phyloP scores from a whole-genome alignment of 2,797 vertebrate genomes.

The Gobio occitaniae region DNA sequence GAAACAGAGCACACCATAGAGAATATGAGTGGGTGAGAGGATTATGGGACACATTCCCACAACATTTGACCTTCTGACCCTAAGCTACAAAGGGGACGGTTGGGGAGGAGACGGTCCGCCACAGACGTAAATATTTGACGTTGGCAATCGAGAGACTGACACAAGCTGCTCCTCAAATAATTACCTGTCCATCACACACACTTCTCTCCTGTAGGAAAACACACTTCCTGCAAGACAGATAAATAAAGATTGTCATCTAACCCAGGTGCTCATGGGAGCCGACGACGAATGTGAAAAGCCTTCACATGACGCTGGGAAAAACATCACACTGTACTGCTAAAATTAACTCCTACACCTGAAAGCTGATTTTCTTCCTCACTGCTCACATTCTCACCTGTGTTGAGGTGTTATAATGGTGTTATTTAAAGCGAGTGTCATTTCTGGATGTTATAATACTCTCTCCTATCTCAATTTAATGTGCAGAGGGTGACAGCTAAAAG shows the following conservation, averaged over 20 bases:
- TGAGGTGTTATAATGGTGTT: not conserved
- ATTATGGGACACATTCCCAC: not conserved
- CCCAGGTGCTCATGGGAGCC: conserved; percentile 48
- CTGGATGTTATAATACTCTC: not conserved
- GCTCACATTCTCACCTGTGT: conserved; percentile 6
- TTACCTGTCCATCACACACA: conserved; percentile 54
- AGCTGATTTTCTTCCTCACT: conserved; percentile 1
- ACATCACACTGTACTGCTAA: conserved; percentile 42
- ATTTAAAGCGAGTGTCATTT: not conserved
- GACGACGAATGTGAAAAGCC: conserved; percentile 29
- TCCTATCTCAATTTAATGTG: not conserved
- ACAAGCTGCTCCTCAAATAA: conserved; percentile 59
- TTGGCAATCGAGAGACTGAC: conserved; percentile 46
- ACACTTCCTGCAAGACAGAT: conserved; percentile 55
- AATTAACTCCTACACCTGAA: conserved; percentile 38
- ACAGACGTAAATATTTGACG: conserved; percentile 58
- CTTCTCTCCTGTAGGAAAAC: conserved; percentile 30
- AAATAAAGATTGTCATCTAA: conserved; percentile 57
- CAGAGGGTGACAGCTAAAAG: not conserved
- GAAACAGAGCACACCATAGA: not conserved
- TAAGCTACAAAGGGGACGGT: conserved; percentile 1
- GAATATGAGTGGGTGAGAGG: not conserved
- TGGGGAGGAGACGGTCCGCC: conserved; percentile 14
- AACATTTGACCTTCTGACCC: conserved; percentile 34
- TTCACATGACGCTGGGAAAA: conserved; percentile 41